phyloP scores from a whole-genome alignment of 2,888 invertebrate species.

The Thysanoteuthis rhombus region DNA sequence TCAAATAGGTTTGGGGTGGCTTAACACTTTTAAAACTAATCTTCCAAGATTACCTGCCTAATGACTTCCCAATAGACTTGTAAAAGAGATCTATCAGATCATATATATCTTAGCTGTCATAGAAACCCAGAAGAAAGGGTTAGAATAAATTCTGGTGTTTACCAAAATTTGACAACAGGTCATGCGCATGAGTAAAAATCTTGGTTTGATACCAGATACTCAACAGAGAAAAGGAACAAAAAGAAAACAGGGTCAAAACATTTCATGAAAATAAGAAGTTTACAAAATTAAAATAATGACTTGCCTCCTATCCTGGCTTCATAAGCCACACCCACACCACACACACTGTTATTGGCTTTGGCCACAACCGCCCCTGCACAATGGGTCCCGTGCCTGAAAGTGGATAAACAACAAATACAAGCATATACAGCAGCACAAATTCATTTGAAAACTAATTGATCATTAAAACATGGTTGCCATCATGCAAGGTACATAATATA shows the following conservation, averaged over 20 bases:
- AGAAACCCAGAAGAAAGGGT: no score
- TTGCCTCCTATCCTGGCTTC: constrained; percentile 76
- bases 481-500: no score
- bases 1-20: no score
- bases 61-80: no score
- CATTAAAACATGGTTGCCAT: no score
- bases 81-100: no score
- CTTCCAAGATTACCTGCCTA: no score
- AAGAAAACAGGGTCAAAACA: not conserved
- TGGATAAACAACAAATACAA: constrained; percentile 34
- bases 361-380: constrained; percentile 78
- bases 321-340: constrained; percentile 91
- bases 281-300: not conserved
- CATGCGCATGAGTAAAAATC: not conserved
- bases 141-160: not conserved
- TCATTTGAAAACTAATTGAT: no score
- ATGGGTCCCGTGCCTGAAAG: constrained; percentile 83
- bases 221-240: not conserved
- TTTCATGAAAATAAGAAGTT: not conserved
- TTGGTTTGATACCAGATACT: not conserved
- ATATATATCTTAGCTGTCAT: no score
- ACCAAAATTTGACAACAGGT: not conserved
- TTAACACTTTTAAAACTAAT: no score
- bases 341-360: constrained; percentile 79
- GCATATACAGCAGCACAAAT: no score